Percentiles rank a stretch among this genome's conserved stretches.
Conservation (phyloP, 1,140 invertebrate genomes). For the Leucophenga varia region DNA sequence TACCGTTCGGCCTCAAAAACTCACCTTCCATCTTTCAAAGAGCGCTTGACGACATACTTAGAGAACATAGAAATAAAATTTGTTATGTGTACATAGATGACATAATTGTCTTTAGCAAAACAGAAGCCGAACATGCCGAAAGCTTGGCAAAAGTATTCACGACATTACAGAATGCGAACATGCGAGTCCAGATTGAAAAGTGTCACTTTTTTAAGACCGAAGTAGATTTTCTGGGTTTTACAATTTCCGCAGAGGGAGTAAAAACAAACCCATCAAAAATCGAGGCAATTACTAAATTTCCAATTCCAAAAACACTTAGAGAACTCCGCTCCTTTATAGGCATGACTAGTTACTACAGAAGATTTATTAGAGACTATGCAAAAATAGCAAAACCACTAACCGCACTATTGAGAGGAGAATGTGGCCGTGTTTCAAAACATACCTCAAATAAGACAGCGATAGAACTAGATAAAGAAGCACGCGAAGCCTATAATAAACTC, state of each 20-base stretch:
- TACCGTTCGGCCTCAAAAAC: too few species aligned
- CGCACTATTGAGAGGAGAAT: constrained; percentile 6
- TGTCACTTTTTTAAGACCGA: constrained; percentile 43
- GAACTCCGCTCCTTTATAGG: constrained; percentile 40
- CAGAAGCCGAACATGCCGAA: too few species aligned
- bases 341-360: not conserved
- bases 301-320: constrained; percentile 5
- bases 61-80: too few species aligned
- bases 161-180: constrained; percentile 39
- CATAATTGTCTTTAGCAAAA: too few species aligned
- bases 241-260: constrained; percentile 14
- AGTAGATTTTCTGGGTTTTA: constrained; percentile 14
- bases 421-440: constrained; percentile 43
- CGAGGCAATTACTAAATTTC: not conserved
- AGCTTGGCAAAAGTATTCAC: constrained; percentile 1
- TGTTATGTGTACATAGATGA: too few species aligned
- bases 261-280: constrained; percentile 18
- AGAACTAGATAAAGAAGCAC: not conserved
- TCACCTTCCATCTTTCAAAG: too few species aligned
- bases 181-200: too few species aligned
- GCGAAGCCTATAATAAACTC: not conserved
- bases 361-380: not conserved
- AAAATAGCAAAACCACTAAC: not conserved
- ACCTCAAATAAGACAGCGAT: not conserved
- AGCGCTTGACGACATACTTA: too few species aligned